Base-by-base conservation (phyloP, 2,797 vertebrate genomes). In the Sparidentex hasta region DNA sequence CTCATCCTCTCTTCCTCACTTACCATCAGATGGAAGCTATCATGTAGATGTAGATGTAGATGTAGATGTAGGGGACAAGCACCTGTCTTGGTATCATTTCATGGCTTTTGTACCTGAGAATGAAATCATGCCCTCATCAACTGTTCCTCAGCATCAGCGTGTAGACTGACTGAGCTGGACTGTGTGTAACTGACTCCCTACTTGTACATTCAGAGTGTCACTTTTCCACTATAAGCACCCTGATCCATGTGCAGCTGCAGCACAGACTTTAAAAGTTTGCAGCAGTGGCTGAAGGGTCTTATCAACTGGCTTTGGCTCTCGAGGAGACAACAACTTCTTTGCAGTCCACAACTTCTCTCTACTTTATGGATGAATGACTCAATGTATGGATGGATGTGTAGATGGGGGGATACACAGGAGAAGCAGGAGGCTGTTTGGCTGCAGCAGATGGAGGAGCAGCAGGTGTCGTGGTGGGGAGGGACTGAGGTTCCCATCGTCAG, bases 371-470 rank as follows among this genome's bases (percentile, higher is more conserved):
- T 1, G 41, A 17, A 29, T 21, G 67, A 57, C 71, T 56, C 58
- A 63, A 55, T 64, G 74, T 7, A 79, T 78, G 73, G 25, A 66
- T 89, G 94, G 72, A 67, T 83, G 90, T 74, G 64, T 74, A 44
- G 81, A 83, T 77, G 75, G 66, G 47, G 61, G 66, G 78, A 61
- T 89, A 90, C 88, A 71, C 84, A 92, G 90, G 89, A 88, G 94
- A 94, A 92, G 92, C 90, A 93, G 90, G 94, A 95, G 94, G 87
- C 90, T 90, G 90, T 84, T 88, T 95, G 93, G 80, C 38, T 90
- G 94, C 14, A 88, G 95, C 97, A 98, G 97, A 98, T 98, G 97
- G 97, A 95, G 94, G 95, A 96, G 95, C 97, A 98, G 97, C 97
- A 97, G 97, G 97, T 97, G 96, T 95, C 88, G 71, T 74, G 82